These are phyloP conservation scores for Eristalinus sepulchralis DNA, from an alignment of 2,888 invertebrate species.

Conservation along the genomic window DNA sequence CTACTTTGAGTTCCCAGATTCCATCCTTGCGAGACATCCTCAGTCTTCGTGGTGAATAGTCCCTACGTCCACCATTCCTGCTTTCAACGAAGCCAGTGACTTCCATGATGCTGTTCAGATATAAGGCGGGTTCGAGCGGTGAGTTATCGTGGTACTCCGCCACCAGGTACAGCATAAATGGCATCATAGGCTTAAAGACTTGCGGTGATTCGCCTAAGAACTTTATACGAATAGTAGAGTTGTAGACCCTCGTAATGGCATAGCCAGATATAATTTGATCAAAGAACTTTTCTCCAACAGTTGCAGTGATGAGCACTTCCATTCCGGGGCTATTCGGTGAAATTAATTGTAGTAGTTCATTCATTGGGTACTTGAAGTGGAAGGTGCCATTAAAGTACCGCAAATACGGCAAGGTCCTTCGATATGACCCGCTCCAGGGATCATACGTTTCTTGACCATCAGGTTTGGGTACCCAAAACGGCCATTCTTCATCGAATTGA, in stretches of 20 bases:
- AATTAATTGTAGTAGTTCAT: conserved; percentile 85
- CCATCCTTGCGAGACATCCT: conserved; percentile 87
- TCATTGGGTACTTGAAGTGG: conserved; percentile 92
- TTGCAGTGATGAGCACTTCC: conserved; percentile 91
- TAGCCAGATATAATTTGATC: conserved; percentile 92
- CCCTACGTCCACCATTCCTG: conserved; percentile 85
- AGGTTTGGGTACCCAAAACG: conserved; percentile 89
- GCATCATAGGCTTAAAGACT: conserved; percentile 97
- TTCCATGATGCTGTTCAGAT: conserved; percentile 85
- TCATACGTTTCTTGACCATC: conserved; percentile 81
- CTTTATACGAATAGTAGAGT: conserved; percentile 90
- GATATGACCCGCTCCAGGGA: conserved; percentile 79
- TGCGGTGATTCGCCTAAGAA: conserved; percentile 95
- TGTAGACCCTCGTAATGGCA: conserved; percentile 92
- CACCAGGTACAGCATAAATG: conserved; percentile 92
- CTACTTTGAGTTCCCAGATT: conserved; percentile 91
- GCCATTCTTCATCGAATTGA: conserved; percentile 90
- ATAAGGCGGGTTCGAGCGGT: conserved; percentile 85
- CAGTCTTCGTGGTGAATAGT: conserved; percentile 84
- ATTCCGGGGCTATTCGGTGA: conserved; percentile 83
- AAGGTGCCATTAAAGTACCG: conserved; percentile 94
- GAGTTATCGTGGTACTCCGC: conserved; percentile 96
- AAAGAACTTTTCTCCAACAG: conserved; percentile 92
- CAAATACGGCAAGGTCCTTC: conserved; percentile 85
- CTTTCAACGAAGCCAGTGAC: conserved; percentile 85